Percentiles rank a stretch among this genome's conserved stretches.
These are phyloP conservation scores for Hydra vulgaris DNA, from an alignment of 30 jellyfish, hydroid and myxozoan genomes.

Conservation along the genomic window DNA sequence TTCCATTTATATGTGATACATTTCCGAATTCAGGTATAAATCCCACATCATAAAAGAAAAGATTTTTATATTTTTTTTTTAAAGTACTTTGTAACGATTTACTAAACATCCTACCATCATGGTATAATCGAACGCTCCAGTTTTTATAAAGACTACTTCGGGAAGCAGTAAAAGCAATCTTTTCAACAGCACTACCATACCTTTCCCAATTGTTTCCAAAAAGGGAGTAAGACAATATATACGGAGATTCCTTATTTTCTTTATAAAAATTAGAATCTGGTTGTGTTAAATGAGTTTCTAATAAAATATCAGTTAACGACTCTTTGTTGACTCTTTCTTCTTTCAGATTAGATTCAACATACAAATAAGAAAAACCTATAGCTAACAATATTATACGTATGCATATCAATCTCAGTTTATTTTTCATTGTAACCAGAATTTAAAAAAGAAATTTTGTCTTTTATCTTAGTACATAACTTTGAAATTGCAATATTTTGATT, in stretches of 20 bases:
- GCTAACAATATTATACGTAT: no score
- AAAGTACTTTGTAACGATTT: not conserved
- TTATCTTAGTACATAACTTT: no score
- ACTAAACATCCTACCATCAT: not conserved
- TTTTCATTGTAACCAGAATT: no score
- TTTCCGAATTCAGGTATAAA: not conserved
- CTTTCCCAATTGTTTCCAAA: not conserved
- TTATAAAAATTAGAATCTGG: not conserved
- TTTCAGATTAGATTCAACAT: no score
- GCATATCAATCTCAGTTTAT: no score
- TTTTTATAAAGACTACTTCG: not conserved
- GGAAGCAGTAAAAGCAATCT: not conserved
- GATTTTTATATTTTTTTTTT: not conserved
- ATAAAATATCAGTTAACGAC: not conserved
- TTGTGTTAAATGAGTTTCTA: not conserved
- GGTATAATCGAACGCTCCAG: slow-evolving; percentile 2
- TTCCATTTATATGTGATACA: slow-evolving; percentile 2
- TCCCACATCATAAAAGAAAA: not conserved
- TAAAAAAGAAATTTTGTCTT: no score
- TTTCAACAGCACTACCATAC: not conserved
- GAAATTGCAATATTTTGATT: no score
- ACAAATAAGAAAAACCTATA: no score
- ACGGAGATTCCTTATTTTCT: not conserved
- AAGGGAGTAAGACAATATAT: not conserved
- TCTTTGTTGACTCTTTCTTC: not conserved